A percentile compares a stretch with the other conserved stretches of the same genome.
phyloP scores from a whole-genome alignment of 1,140 invertebrate species.

The Whitmania pigra region DNA sequence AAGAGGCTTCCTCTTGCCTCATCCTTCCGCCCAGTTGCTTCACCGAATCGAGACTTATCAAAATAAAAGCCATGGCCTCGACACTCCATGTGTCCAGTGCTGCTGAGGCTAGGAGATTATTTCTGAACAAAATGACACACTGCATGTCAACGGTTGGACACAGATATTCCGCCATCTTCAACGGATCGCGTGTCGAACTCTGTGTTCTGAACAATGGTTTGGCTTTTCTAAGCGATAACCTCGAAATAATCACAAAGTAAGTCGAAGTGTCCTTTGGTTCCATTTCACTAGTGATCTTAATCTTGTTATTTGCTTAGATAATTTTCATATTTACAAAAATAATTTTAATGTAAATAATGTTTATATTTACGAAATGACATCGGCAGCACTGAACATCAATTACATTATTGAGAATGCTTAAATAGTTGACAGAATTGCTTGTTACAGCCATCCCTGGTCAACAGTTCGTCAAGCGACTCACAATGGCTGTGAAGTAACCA shows the following conservation, averaged over 20 bases:
- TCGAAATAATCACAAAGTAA: neutral
- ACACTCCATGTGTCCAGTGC: neutral
- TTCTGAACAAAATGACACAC: neutral
- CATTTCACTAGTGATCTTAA: neutral
- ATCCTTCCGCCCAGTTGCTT: neutral
- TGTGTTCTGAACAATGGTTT: neutral
- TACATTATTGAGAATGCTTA: neutral
- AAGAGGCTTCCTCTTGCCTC: conserved; percentile 2
- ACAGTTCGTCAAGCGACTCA: conserved; percentile 2
- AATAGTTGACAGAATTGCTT: neutral
- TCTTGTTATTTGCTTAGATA: neutral
- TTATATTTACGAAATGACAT: neutral
- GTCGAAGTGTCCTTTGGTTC: neutral
- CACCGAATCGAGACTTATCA: too few relatives aligned
- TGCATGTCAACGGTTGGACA: neutral
- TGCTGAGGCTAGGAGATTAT: neutral
- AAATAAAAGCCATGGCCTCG: too few relatives aligned
- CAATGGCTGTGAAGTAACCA: conserved; percentile 7
- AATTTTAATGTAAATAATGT: neutral
- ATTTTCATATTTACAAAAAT: neutral
- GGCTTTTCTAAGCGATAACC: neutral
- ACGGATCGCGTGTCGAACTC: neutral
- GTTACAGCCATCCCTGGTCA: conserved; percentile 8
- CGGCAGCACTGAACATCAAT: neutral
- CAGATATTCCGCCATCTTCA: neutral